A percentile compares a stretch with the other conserved stretches of the same genome.
These are phyloP conservation scores for Sipha maydis DNA, from an alignment of 2,888 invertebrate species.

Conservation along the genomic window DNA sequence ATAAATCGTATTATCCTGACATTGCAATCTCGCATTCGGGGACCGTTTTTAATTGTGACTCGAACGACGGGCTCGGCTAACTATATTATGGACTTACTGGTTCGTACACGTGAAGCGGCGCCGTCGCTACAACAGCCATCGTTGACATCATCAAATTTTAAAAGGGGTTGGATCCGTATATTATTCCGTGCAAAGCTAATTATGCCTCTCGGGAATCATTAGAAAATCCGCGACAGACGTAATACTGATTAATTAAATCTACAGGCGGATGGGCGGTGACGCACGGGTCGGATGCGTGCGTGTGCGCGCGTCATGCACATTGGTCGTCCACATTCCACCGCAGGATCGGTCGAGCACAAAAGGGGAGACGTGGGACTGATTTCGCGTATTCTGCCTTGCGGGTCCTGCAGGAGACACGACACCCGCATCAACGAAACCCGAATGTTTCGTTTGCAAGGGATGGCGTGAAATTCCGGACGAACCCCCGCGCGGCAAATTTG, in stretches of 20 bases:
- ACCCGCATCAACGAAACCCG: conserved; percentile 14
- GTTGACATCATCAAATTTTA: conserved; percentile 26
- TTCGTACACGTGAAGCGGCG: not conserved
- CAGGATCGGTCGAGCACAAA: conserved; percentile 23
- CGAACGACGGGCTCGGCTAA: not conserved
- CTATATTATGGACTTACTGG: not conserved
- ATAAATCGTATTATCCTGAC: too few relatives aligned
- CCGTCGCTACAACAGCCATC: not conserved
- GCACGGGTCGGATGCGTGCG: not conserved
- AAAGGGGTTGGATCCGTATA: conserved; percentile 43
- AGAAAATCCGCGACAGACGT: conserved; percentile 46
- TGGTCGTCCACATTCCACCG: conserved; percentile 19
- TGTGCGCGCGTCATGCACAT: not conserved
- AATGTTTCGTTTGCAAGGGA: not conserved
- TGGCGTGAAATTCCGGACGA: conserved; percentile 23
- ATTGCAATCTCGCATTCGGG: not conserved
- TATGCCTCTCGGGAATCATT: conserved; percentile 54
- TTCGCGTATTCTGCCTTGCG: not conserved
- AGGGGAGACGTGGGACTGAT: conserved; percentile 1
- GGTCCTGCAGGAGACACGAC: not conserved
- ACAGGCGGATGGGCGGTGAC: not conserved
- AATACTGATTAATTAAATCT: conserved; percentile 57
- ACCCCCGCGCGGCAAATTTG: not conserved
- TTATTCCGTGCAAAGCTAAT: conserved; percentile 45
- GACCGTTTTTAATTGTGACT: not conserved